phyloP scores from a whole-genome alignment of 2,113 vertebrate genomes.

The Bubo blakistoni region DNA sequence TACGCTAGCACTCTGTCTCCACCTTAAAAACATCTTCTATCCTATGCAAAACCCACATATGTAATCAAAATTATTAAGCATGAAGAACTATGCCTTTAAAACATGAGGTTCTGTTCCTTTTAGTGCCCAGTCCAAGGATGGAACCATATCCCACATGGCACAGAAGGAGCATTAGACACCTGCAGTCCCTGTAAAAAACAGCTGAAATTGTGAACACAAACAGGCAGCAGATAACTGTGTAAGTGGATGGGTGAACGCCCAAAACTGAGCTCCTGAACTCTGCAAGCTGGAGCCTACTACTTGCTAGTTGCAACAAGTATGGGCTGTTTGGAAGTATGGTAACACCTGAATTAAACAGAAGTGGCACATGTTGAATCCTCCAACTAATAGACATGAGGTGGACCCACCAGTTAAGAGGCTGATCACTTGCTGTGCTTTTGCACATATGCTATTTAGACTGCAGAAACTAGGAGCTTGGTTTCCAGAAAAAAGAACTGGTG shows the following conservation, averaged over 20 bases:
- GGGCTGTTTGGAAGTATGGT: neutral
- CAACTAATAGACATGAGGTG: neutral
- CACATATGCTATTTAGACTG: neutral
- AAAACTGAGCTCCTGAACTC: neutral
- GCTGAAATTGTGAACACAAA: neutral
- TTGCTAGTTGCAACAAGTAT: neutral
- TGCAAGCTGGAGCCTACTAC: neutral
- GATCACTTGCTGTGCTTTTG: neutral
- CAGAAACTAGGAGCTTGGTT: neutral
- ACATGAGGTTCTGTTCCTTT: neutral
- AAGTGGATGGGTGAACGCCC: neutral
- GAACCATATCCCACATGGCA: rapidly evolving
- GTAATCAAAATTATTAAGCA: neutral
- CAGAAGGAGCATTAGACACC: neutral
- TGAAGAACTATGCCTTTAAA: neutral
- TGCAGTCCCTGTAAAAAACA: neutral
- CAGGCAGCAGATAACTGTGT: neutral
- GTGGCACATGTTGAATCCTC: neutral
- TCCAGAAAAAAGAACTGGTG: neutral
- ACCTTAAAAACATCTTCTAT: neutral
- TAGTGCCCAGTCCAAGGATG: neutral
- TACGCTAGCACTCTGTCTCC: neutral
- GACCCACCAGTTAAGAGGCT: neutral
- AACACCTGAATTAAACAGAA: neutral
- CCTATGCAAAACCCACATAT: neutral